These are phyloP conservation scores for Scarus forsteni DNA, from an alignment of 2,797 vertebrate genomes.

Conservation along the genomic window DNA sequence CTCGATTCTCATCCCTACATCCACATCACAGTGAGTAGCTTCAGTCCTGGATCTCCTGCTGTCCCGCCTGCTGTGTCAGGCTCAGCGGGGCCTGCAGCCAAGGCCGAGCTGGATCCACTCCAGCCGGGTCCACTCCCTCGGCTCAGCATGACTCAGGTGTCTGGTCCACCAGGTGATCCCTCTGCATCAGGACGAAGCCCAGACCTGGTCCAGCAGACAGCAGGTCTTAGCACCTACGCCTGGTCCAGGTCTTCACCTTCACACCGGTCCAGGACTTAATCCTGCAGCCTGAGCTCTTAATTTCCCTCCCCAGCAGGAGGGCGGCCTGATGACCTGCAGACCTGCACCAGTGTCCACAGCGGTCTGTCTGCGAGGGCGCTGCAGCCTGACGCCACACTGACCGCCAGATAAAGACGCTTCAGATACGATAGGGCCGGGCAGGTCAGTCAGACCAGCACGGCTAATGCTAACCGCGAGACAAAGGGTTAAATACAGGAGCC, in stretches of 20 bases:
- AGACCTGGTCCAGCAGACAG: constrained; percentile 38
- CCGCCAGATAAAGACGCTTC: no score
- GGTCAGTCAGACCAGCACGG: no score
- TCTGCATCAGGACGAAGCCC: constrained; percentile 52
- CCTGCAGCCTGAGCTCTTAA: constrained; percentile 51
- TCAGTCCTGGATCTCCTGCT: constrained; percentile 8
- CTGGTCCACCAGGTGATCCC: constrained; percentile 38
- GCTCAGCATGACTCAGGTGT: constrained; percentile 46
- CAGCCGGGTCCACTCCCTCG: constrained; percentile 8
- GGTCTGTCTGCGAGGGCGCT: background rate
- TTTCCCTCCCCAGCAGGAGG: constrained; percentile 62
- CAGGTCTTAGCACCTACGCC: constrained; percentile 42
- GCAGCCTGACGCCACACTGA: constrained; percentile 5
- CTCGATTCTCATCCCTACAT: no score
- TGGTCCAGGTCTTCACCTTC: constrained; percentile 51
- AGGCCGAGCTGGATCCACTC: constrained; percentile 13
- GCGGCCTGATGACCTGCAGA: constrained; percentile 62
- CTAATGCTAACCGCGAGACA: no score
- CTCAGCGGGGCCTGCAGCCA: constrained; percentile 2
- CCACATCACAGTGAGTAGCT: no score
- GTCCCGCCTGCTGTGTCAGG: constrained; percentile 55
- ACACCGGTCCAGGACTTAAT: constrained; percentile 56
- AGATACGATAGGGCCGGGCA: no score
- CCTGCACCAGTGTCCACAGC: constrained; percentile 18
- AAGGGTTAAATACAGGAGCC: no score